Evolutionary conservation across 2,888 invertebrate species (phyloP).

Genomic region (Panorpa germanica): DNA sequence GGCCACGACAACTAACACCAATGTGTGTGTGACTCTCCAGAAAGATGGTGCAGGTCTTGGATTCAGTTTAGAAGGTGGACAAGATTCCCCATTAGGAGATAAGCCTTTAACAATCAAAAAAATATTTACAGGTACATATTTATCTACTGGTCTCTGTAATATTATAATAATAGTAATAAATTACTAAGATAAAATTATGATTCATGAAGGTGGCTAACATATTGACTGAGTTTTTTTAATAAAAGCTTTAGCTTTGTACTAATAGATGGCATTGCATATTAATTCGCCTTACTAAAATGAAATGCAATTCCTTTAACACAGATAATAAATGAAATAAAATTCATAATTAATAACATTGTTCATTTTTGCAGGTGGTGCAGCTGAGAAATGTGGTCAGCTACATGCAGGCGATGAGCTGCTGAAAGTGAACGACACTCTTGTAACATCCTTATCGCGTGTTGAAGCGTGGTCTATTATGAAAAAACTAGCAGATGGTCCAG

Average conservation of each 20-base stretch:
- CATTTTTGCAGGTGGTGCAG: constrained; percentile 55
- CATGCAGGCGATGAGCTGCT: constrained; percentile 75
- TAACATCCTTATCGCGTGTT: constrained; percentile 72
- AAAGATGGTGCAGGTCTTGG: constrained; percentile 81
- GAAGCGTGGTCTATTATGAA: constrained; percentile 91
- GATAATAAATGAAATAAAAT: neutral
- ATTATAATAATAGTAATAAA: neutral
- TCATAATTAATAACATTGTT: constrained; percentile 5
- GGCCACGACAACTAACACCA: too few relatives aligned
- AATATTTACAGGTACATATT: constrained; percentile 68
- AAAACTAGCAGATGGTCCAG: constrained; percentile 68
- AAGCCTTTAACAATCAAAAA: constrained; percentile 79
- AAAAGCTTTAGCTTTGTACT: constrained; percentile 7
- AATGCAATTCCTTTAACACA: constrained; percentile 1
- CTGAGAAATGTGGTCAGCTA: constrained; percentile 69
- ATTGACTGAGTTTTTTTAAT: constrained; percentile 5
- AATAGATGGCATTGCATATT: constrained; percentile 7
- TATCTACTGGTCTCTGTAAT: too few relatives aligned
- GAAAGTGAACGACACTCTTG: constrained; percentile 62
- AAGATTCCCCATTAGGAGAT: constrained; percentile 78
- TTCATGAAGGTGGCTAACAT: constrained; percentile 8
- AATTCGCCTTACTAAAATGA: constrained; percentile 6
- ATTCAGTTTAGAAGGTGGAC: constrained; percentile 86
- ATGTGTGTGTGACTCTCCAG: constrained; percentile 34
- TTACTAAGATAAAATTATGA: constrained; percentile 1